Conservation (phyloP, 2,888 invertebrate species). For the Eupithecia subumbrata region DNA sequence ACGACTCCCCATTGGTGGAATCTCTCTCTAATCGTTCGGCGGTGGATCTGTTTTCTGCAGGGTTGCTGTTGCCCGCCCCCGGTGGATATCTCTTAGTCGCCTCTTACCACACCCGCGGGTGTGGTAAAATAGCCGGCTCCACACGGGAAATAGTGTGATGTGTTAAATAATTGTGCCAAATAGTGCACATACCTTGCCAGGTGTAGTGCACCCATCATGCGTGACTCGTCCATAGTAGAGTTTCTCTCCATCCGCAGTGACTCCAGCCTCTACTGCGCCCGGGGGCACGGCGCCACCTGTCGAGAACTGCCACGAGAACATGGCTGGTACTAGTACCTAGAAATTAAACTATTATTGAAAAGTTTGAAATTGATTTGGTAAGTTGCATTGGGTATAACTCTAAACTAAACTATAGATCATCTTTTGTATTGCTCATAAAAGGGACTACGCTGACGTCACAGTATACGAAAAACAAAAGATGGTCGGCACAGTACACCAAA, state of each 20-base stretch:
- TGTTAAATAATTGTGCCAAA: not conserved
- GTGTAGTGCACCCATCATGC: slow-evolving; percentile 86
- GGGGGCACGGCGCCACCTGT: slow-evolving; percentile 85
- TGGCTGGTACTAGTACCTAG: slow-evolving; percentile 85
- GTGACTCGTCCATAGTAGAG: slow-evolving; percentile 88
- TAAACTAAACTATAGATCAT: not conserved
- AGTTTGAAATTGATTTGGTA: not conserved
- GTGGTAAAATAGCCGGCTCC: not conserved
- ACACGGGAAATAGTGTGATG: not conserved
- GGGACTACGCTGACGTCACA: not conserved
- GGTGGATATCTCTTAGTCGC: not conserved
- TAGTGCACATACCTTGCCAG: slow-evolving; percentile 83
- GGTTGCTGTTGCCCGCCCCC: too few species aligned
- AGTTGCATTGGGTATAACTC: too few species aligned
- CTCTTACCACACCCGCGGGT: not conserved
- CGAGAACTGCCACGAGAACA: slow-evolving; percentile 87
- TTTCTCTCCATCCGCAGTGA: slow-evolving; percentile 86
- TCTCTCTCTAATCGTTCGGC: too few species aligned
- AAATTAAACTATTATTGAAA: slow-evolving; percentile 30
- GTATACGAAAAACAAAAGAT: not conserved
- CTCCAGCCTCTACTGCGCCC: slow-evolving; percentile 87
- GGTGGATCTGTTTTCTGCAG: too few species aligned
- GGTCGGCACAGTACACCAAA: not conserved
- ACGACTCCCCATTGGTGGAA: too few species aligned
- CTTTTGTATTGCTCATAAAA: not conserved